Percentiles rank a stretch among this genome's conserved stretches.
Conservation (phyloP, 2,888 invertebrate genomes). For the Thera obeliscata region DNA sequence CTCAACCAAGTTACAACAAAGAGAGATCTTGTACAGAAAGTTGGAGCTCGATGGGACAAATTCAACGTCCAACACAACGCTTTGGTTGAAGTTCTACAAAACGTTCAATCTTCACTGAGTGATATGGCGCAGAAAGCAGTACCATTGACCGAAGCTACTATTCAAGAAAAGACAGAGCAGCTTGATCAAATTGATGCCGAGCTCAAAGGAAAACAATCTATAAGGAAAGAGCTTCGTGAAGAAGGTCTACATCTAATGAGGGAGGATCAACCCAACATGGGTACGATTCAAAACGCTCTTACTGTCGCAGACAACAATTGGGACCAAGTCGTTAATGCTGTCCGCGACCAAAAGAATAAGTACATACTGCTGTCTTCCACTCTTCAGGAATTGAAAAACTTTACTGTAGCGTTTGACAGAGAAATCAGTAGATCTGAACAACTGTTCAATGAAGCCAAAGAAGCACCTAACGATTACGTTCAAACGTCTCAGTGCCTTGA, state of each 20-base stretch:
- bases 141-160: slow-evolving; percentile 75
- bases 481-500: slow-evolving; percentile 89
- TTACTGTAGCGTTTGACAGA: slow-evolving; percentile 87
- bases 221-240: slow-evolving; percentile 89
- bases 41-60: slow-evolving; percentile 90
- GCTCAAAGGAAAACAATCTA: slow-evolving; percentile 83
- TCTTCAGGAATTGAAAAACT: slow-evolving; percentile 90
- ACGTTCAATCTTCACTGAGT: slow-evolving; percentile 83
- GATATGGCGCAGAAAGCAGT: slow-evolving; percentile 82
- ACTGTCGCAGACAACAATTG: slow-evolving; percentile 91
- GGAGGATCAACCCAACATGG: slow-evolving; percentile 91
- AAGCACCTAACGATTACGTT: slow-evolving; percentile 88
- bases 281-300: slow-evolving; percentile 91
- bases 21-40: slow-evolving; percentile 87
- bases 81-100: slow-evolving; percentile 86
- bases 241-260: slow-evolving; percentile 92
- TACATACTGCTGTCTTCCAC: slow-evolving; percentile 89
- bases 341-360: slow-evolving; percentile 90
- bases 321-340: slow-evolving; percentile 90
- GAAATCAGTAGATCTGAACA: slow-evolving; percentile 89
- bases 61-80: slow-evolving; percentile 90
- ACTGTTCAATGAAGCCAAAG: slow-evolving; percentile 85
- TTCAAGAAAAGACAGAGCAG: slow-evolving; percentile 78
- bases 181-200: slow-evolving; percentile 83
- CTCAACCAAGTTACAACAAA: slow-evolving; percentile 88